Evolutionary conservation across 2,797 vertebrate genomes (phyloP).

Genomic region (Acanthurus leucopareius): DNA sequence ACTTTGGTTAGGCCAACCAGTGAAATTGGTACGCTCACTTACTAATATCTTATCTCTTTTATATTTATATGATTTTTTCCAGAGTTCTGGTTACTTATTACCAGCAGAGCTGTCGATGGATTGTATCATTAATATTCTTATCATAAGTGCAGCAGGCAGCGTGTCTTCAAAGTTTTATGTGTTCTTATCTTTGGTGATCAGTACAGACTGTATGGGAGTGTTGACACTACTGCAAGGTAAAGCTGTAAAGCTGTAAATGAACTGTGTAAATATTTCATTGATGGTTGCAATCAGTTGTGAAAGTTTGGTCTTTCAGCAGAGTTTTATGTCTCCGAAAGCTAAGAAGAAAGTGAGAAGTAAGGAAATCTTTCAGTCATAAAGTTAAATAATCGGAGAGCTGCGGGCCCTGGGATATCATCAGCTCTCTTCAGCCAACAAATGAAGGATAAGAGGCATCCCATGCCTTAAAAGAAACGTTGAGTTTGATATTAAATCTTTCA

Average conservation of each 20-base stretch:
- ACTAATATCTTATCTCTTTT: background rate
- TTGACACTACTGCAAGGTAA: background rate
- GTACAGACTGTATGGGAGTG: background rate
- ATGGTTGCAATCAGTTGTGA: slow-evolving; percentile 13
- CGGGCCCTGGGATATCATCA: slow-evolving; percentile 52
- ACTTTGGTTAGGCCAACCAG: background rate
- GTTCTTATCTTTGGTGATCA: background rate
- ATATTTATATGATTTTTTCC: background rate
- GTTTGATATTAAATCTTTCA: slow-evolving; percentile 77
- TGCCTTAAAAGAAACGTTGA: slow-evolving; percentile 68
- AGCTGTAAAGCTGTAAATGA: background rate
- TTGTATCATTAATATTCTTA: background rate
- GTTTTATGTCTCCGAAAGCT: slow-evolving; percentile 39
- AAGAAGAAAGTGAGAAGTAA: slow-evolving; percentile 37
- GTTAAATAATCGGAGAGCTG: slow-evolving; percentile 63
- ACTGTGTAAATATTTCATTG: background rate
- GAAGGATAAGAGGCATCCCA: slow-evolving; percentile 64
- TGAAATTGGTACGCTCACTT: background rate
- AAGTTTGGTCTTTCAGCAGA: slow-evolving; percentile 9
- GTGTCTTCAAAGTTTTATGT: background rate
- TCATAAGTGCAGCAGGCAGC: background rate
- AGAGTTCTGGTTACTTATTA: background rate
- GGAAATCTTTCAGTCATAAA: slow-evolving; percentile 57
- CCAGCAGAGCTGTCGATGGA: background rate
- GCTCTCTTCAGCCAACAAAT: slow-evolving; percentile 74